These are phyloP conservation scores for Epizoanthus rinbou DNA, from an alignment of 92 coral and sea anemone species.

Conservation along the genomic window DNA sequence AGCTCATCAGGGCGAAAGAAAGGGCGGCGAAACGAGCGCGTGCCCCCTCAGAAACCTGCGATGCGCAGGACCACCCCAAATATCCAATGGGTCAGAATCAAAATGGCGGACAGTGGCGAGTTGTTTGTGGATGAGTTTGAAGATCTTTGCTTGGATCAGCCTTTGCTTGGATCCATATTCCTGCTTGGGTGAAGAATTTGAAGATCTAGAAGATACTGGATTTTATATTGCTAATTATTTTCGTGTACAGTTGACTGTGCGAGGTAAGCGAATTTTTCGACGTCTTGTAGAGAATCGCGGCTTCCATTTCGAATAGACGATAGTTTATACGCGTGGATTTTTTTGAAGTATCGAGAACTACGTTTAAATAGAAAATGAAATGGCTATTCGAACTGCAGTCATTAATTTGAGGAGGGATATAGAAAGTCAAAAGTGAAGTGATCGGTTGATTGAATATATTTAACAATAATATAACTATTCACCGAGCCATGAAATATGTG, in stretches of 20 bases:
- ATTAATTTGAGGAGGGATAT: background rate
- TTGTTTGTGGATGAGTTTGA: background rate
- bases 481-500: background rate
- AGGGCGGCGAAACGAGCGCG: background rate
- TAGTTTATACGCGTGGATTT: background rate
- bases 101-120: conserved; percentile 1
- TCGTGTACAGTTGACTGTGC: conserved; percentile 1
- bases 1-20: conserved; percentile 1
- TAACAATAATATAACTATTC: background rate
- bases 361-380: background rate
- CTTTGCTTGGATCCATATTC: background rate
- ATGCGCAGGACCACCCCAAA: background rate
- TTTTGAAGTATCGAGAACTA: background rate
- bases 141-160: background rate
- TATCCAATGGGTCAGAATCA: background rate
- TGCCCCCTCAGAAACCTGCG: background rate
- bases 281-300: background rate
- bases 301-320: background rate
- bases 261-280: background rate
- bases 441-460: background rate
- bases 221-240: background rate
- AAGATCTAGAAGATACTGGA: background rate
- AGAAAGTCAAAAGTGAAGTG: background rate
- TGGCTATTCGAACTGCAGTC: background rate
- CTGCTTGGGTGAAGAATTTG: background rate